These are phyloP conservation scores for Aplocera efformata DNA, from an alignment of 2,888 invertebrate genomes.

Conservation along the genomic window DNA sequence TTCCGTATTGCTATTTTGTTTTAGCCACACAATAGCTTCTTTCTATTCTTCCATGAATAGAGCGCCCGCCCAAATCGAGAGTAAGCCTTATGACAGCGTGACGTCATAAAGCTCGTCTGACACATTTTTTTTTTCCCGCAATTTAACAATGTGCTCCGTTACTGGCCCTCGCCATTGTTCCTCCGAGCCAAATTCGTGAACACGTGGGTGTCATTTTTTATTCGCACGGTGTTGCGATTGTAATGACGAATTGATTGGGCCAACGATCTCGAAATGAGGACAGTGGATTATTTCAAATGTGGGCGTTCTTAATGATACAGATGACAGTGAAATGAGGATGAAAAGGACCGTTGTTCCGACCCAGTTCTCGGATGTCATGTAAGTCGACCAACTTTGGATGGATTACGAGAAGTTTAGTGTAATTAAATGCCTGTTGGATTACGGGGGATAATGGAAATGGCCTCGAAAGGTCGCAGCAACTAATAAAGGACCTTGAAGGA, in stretches of 20 bases:
- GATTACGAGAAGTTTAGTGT: conserved; percentile 36
- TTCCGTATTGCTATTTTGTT: conserved; percentile 14
- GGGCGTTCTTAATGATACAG: conserved; percentile 70
- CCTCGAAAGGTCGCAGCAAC: conserved; percentile 13
- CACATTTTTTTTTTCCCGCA: conserved; percentile 44
- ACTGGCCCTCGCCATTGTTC: conserved; percentile 60
- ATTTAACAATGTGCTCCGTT: conserved; percentile 56
- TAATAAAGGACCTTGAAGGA: conserved; percentile 10
- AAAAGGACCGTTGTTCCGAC: conserved; percentile 59
- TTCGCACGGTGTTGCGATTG: conserved; percentile 57
- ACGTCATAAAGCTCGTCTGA: conserved; percentile 42
- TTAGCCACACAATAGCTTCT: conserved; percentile 20
- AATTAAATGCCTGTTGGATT: conserved; percentile 39
- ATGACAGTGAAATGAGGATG: conserved; percentile 48
- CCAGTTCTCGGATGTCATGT: conserved; percentile 42
- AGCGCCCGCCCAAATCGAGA: conserved; percentile 42
- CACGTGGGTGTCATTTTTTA: conserved; percentile 67
- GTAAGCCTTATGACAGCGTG: conserved; percentile 40
- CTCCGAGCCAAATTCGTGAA: conserved; percentile 57
- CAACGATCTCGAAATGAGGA: conserved; percentile 58
- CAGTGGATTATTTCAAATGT: conserved; percentile 57
- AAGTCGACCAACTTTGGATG: conserved; percentile 40
- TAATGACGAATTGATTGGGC: conserved; percentile 76
- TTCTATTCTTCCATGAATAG: conserved; percentile 30
- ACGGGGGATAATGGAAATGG: conserved; percentile 28